Conservation (phyloP, 2,888 invertebrate species). For the Pollenia angustigena region DNA sequence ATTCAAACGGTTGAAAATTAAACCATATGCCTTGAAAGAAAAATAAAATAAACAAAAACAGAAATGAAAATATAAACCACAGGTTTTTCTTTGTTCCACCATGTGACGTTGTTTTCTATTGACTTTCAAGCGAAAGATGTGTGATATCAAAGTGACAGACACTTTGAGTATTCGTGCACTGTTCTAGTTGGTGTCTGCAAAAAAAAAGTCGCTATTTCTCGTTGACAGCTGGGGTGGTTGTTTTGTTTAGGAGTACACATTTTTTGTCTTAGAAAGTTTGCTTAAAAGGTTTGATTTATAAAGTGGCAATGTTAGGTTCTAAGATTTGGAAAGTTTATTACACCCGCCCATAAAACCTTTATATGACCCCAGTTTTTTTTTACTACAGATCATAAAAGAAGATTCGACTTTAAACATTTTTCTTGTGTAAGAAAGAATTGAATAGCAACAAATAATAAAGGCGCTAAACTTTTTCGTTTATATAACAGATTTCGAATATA, state of each 20-base stretch:
- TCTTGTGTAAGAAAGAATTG: too few relatives aligned
- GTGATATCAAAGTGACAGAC: slow-evolving; percentile 40
- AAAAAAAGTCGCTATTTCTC: background rate
- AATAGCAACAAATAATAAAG: too few relatives aligned
- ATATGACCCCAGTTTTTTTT: too few relatives aligned
- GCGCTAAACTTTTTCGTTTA: too few relatives aligned
- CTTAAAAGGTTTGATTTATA: too few relatives aligned
- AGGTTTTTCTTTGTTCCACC: slow-evolving; percentile 17
- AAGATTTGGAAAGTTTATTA: too few relatives aligned
- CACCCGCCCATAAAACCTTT: background rate
- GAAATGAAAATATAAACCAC: slow-evolving; percentile 9
- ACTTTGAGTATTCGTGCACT: slow-evolving; percentile 37
- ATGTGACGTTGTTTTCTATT: slow-evolving; percentile 2
- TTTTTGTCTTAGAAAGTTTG: background rate
- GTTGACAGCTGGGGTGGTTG: slow-evolving; percentile 29
- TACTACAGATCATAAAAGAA: too few relatives aligned
- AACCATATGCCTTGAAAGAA: slow-evolving; percentile 18
- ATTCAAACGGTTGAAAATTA: slow-evolving; percentile 2
- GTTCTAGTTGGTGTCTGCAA: background rate
- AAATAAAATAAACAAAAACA: slow-evolving; percentile 12
- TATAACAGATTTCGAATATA: too few relatives aligned
- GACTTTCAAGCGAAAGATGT: slow-evolving; percentile 30
- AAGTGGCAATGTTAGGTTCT: too few relatives aligned
- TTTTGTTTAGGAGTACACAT: background rate
- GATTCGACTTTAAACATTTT: too few relatives aligned